Conservation (phyloP, 2,113 vertebrate species). For the Hippocampus abdominalis region DNA sequence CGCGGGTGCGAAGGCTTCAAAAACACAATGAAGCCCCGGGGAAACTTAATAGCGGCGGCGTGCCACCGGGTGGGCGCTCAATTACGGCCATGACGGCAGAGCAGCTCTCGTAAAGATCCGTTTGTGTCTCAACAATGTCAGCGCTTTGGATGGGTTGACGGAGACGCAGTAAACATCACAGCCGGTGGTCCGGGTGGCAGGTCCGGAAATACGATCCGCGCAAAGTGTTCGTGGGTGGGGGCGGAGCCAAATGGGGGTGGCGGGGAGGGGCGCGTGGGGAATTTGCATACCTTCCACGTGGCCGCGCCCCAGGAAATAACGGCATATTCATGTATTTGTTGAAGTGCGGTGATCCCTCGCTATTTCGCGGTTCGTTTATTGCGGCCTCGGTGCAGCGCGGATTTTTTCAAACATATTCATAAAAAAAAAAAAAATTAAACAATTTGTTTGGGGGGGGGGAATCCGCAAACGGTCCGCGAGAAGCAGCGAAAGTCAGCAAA, state of each 20-base stretch:
- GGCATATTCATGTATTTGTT: not conserved
- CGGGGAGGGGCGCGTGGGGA: no score
- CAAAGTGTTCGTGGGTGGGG: not conserved
- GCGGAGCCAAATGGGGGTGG: no score
- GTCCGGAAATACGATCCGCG: not conserved
- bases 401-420: no score
- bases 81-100: constrained; percentile 60
- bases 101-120: constrained; percentile 63
- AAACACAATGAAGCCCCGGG: constrained; percentile 59
- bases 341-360: no score
- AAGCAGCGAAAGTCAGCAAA: no score
- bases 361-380: no score
- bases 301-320: not conserved
- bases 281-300: no score
- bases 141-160: constrained; percentile 55
- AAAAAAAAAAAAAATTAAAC: no score
- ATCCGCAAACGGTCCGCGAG: no score
- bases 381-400: no score
- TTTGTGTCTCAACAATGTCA: constrained; percentile 64
- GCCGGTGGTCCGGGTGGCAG: constrained; percentile 12
- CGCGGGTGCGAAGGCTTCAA: constrained; percentile 39
- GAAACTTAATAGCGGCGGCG: constrained; percentile 65
- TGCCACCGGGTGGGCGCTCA: constrained; percentile 47
- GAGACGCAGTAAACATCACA: constrained; percentile 42
- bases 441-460: no score